These are phyloP conservation scores for Lutraria rhynchaena DNA, from an alignment of 1,140 invertebrate genomes.

Conservation along the genomic window DNA sequence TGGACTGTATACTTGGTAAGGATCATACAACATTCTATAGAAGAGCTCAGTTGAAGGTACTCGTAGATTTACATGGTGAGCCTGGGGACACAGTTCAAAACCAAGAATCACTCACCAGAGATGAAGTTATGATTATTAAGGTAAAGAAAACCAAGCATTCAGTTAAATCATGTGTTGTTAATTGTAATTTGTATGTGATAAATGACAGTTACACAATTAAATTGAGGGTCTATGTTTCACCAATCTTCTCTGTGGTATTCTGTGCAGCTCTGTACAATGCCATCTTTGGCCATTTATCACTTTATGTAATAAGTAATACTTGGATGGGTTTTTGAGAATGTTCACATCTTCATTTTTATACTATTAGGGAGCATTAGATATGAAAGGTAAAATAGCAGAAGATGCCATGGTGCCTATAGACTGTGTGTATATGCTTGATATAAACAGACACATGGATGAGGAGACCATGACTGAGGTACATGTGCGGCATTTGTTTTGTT, in stretches of 20 bases:
- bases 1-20: slow-evolving; percentile 77
- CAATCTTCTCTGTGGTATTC: too few species aligned
- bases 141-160: too few species aligned
- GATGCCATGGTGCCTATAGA: slow-evolving; percentile 74
- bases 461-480: slow-evolving; percentile 71
- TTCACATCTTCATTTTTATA: too few species aligned
- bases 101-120: slow-evolving; percentile 66
- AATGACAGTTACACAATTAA: too few species aligned
- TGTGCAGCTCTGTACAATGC: too few species aligned
- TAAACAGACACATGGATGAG: slow-evolving; percentile 69
- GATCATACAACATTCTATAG: slow-evolving; percentile 76
- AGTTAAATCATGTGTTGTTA: too few species aligned
- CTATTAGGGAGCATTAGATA: slow-evolving; percentile 78
- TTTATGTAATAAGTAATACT: too few species aligned
- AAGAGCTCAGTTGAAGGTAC: slow-evolving; percentile 71
- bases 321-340: too few species aligned
- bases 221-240: too few species aligned
- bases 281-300: too few species aligned
- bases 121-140: slow-evolving; percentile 78
- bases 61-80: slow-evolving; percentile 73
- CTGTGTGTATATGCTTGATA: slow-evolving; percentile 74
- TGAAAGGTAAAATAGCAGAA: slow-evolving; percentile 73
- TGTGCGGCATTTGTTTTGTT: not conserved
- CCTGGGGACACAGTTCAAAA: slow-evolving; percentile 1
- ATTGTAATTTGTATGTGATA: too few species aligned